phyloP scores from a whole-genome alignment of 2,888 invertebrate species.

The Cheilosia scutellata region DNA sequence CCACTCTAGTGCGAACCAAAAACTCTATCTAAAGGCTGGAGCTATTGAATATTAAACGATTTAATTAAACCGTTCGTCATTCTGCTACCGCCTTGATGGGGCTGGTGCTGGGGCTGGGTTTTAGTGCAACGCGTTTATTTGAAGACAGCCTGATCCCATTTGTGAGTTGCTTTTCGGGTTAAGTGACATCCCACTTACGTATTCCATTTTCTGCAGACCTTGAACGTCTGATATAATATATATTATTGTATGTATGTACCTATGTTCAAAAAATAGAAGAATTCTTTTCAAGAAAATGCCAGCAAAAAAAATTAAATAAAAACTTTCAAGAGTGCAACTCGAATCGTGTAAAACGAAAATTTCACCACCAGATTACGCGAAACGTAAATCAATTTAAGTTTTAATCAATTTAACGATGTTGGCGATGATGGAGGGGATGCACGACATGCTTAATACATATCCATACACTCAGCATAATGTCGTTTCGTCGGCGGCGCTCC shows the following conservation, averaged over 20 bases:
- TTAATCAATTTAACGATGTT: slow-evolving; percentile 67
- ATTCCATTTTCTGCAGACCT: slow-evolving; percentile 30
- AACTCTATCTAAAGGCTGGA: slow-evolving; percentile 38
- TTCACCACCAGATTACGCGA: slow-evolving; percentile 66
- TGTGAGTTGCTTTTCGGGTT: slow-evolving; percentile 5
- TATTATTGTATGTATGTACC: too few species aligned
- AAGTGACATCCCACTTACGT: slow-evolving; percentile 9
- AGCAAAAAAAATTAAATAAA: slow-evolving; percentile 3
- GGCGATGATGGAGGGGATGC: slow-evolving; percentile 45
- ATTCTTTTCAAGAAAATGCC: too few species aligned
- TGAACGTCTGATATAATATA: slow-evolving; percentile 35
- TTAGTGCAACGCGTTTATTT: neutral
- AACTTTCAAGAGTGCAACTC: slow-evolving; percentile 30
- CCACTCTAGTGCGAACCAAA: slow-evolving; percentile 21
- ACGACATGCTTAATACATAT: slow-evolving; percentile 4
- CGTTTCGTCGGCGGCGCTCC: slow-evolving; percentile 9
- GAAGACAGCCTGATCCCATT: neutral
- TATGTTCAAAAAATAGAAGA: neutral
- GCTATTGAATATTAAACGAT: slow-evolving; percentile 67
- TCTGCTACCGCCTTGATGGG: slow-evolving; percentile 8
- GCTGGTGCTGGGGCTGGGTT: neutral
- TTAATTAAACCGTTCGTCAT: slow-evolving; percentile 59
- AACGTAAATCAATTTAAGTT: slow-evolving; percentile 73
- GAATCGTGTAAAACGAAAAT: slow-evolving; percentile 57
- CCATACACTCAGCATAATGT: neutral